Conservation (phyloP, 2,797 vertebrate species). For the Rhodeus uyekii region DNA sequence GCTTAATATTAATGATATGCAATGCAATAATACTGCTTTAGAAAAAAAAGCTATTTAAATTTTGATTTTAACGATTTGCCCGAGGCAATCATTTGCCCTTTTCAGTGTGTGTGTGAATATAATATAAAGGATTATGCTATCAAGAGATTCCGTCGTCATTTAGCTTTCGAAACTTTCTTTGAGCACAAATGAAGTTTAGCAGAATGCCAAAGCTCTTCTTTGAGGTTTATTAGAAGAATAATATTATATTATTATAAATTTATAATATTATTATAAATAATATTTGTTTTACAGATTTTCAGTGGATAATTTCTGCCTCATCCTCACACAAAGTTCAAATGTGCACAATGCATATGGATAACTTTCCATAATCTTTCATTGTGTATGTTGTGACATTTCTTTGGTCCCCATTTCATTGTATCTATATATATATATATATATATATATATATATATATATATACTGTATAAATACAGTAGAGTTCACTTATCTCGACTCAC, state of each 20-base stretch:
- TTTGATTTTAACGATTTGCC: slow-evolving; percentile 10
- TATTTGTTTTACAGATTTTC: too few relatives aligned
- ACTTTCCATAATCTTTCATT: neutral
- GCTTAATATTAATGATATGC: slow-evolving; percentile 36
- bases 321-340: neutral
- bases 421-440: too few relatives aligned
- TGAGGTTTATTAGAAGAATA: too few relatives aligned
- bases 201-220: neutral
- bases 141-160: neutral
- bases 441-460: too few relatives aligned
- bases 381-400: neutral
- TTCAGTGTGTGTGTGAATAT: neutral
- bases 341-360: neutral
- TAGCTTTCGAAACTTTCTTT: neutral
- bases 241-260: too few relatives aligned
- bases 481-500: too few relatives aligned
- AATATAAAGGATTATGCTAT: neutral
- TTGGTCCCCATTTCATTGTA: neutral
- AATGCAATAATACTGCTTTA: slow-evolving; percentile 19
- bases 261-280: too few relatives aligned
- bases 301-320: neutral
- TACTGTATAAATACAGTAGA: too few relatives aligned
- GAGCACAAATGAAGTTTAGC: neutral
- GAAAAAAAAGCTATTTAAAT: slow-evolving; percentile 8
- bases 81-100: slow-evolving; percentile 17